Evolutionary conservation across 1,140 invertebrate genomes (phyloP).

Genomic region (Microplitis mediator): DNA sequence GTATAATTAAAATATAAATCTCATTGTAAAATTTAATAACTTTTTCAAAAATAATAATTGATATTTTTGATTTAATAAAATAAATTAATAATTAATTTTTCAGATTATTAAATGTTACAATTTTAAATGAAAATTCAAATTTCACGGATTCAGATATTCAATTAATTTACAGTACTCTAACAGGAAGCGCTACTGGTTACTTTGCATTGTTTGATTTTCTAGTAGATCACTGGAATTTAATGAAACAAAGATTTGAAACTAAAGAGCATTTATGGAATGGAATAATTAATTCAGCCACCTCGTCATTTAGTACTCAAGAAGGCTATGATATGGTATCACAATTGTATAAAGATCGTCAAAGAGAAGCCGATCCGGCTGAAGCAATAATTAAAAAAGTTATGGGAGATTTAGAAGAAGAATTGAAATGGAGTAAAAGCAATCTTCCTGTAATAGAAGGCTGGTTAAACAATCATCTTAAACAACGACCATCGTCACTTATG

Average conservation of each 20-base stretch:
- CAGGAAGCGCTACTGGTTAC: slow-evolving; percentile 70
- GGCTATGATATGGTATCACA: slow-evolving; percentile 71
- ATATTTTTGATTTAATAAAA: neutral
- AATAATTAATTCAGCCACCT: slow-evolving; percentile 72
- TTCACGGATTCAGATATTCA: slow-evolving; percentile 76
- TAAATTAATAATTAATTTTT: slow-evolving; percentile 21
- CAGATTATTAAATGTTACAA: slow-evolving; percentile 70
- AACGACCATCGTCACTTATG: slow-evolving; percentile 11
- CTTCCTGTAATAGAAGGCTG: slow-evolving; percentile 72
- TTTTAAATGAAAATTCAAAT: slow-evolving; percentile 70
- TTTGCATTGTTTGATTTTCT: slow-evolving; percentile 74
- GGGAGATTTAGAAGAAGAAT: slow-evolving; percentile 71
- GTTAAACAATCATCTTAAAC: slow-evolving; percentile 65
- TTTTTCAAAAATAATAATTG: slow-evolving; percentile 6
- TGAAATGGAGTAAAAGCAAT: slow-evolving; percentile 73
- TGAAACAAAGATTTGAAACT: slow-evolving; percentile 70
- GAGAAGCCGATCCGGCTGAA: slow-evolving; percentile 71
- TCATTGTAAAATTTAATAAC: neutral
- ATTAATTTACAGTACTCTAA: slow-evolving; percentile 74
- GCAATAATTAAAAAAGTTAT: slow-evolving; percentile 71
- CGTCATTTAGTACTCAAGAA: slow-evolving; percentile 72
- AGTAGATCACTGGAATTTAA: slow-evolving; percentile 67
- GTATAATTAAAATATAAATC: slow-evolving; percentile 37
- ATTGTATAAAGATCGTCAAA: slow-evolving; percentile 65
- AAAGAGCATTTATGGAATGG: slow-evolving; percentile 75